Evolutionary conservation across 2,888 invertebrate genomes (phyloP), one percentile per base, ranked within the genome.

Genomic region (Imbricaverruca yamaguchii): DNA sequence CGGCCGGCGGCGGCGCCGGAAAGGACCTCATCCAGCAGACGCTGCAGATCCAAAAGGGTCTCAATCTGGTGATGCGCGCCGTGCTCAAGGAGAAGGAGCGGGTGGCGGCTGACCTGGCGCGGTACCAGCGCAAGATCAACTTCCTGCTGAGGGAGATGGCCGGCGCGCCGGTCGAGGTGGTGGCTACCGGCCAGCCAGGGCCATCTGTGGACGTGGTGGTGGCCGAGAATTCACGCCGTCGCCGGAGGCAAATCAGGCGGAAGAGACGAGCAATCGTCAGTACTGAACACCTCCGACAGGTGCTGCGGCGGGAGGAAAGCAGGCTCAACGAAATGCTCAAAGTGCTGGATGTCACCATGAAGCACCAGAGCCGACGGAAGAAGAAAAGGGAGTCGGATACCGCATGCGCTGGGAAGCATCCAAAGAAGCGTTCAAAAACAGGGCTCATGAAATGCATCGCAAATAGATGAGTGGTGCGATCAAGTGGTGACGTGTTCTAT

Each of bases 31-130:
- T 79, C 23, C 59, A 57, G 79, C 79, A 79, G 57, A 79, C 79
- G 3, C 57, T 57, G 79, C 79, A 79, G 79, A 79, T 79, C 23
- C 79, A 79, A 25, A 56, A 25, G 57, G 79, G 79, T 1, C 79
- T 79, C 21, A 56, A 59, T 13, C 57, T 79, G 57, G 57, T 79
- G 25, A 56, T 79, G 56, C 56, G 79, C 12, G 79, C 79, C 8
- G 79, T 79, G 57, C 79, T 79, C n/a, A 79, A 79, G 57, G 79
- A 79, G 57, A 79, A 79, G 57, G 57, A 79, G 57, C 79, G 79
- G 13, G 79, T 79, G 57, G 56, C 79, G 12, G 57, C 79, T 13
- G 57, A 57, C 23, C 79, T 79, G 57, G 79, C 79, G 23, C 56
- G 57, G 13, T 79, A 79, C 57, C 79, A 79, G 25, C n/a, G 25